phyloP scores from a whole-genome alignment of 2,888 invertebrate genomes.

The Cantharis nigra region DNA sequence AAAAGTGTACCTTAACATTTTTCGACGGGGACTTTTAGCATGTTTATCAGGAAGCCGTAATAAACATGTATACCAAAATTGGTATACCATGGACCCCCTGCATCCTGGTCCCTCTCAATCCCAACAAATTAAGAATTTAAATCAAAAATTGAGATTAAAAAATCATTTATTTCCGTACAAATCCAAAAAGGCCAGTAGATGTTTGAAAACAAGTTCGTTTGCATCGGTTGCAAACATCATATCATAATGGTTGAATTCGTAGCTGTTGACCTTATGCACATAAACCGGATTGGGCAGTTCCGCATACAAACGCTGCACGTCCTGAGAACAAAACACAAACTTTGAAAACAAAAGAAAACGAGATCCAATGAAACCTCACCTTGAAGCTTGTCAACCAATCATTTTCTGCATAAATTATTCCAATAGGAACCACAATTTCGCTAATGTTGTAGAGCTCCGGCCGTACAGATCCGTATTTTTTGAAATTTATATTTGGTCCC shows the following conservation, averaged over 20 bases:
- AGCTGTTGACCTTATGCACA: slow-evolving; percentile 40
- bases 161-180: not conserved
- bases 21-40: no score
- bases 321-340: slow-evolving; percentile 42
- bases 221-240: slow-evolving; percentile 58
- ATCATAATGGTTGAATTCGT: slow-evolving; percentile 58
- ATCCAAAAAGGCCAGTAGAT: slow-evolving; percentile 36
- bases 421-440: slow-evolving; percentile 60
- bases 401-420: slow-evolving; percentile 62
- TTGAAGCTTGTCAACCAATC: slow-evolving; percentile 66
- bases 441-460: slow-evolving; percentile 62
- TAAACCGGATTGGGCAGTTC: slow-evolving; percentile 54
- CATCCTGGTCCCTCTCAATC: no score
- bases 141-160: not conserved
- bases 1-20: no score
- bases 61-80: no score
- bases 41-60: no score
- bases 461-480: slow-evolving; percentile 56
- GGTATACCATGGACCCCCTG: no score
- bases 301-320: slow-evolving; percentile 60
- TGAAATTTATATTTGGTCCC: slow-evolving; percentile 50
- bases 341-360: not conserved
- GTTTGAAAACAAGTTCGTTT: slow-evolving; percentile 51
- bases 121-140: no score
- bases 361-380: not conserved